A percentile compares a stretch with the other conserved stretches of the same genome.
phyloP scores from a whole-genome alignment of 2,888 invertebrate genomes.

The Tryphoninae sp. region DNA sequence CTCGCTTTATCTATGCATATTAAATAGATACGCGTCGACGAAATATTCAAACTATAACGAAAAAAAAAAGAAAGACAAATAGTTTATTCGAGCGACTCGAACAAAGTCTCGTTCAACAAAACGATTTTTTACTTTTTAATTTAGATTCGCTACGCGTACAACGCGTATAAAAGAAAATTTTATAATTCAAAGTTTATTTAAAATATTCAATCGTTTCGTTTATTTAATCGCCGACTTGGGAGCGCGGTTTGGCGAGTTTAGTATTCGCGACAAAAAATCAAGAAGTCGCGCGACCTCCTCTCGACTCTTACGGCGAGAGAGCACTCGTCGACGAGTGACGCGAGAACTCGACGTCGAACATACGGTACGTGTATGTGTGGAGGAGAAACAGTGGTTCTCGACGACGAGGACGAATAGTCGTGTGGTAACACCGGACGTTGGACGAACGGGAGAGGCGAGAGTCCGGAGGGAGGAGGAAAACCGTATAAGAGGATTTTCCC shows the following conservation, averaged over 20 bases:
- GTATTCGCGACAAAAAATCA: not conserved
- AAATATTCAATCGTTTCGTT: not conserved
- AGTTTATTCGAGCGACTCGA: not conserved
- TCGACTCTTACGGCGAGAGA: not conserved
- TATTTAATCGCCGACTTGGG: not conserved
- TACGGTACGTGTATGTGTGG: not conserved
- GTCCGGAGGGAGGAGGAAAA: not conserved
- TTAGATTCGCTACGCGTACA: no score
- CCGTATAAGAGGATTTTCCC: slow-evolving; percentile 28
- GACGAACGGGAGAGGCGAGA: not conserved
- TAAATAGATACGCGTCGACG: not conserved
- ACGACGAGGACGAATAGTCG: slow-evolving; percentile 19
- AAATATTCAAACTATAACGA: not conserved
- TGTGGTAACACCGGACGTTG: not conserved
- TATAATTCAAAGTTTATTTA: not conserved
- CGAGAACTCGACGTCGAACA: not conserved
- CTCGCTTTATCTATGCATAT: slow-evolving; percentile 2
- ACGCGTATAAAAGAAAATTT: no score
- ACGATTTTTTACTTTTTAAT: not conserved
- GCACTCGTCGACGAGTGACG: not conserved
- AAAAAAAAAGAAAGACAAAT: not conserved
- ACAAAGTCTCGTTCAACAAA: not conserved
- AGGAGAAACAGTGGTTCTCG: not conserved
- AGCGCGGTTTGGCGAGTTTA: not conserved
- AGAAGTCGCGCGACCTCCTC: slow-evolving; percentile 1